Evolutionary conservation across 2,797 vertebrate species (phyloP).

Genomic region (Notoglanidium macrostoma): DNA sequence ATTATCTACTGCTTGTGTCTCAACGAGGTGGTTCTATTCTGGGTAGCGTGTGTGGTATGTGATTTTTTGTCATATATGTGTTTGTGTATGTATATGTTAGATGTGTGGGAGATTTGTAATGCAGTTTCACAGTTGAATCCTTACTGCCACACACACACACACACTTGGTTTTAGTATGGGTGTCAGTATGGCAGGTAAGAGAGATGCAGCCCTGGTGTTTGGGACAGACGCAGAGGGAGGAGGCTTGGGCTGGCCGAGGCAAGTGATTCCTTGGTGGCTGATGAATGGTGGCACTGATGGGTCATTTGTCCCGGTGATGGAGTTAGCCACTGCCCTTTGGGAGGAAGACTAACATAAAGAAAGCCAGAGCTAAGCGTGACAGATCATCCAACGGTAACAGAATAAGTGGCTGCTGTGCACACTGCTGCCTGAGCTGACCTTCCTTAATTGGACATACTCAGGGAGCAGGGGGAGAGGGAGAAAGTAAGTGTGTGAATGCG

Average conservation of each 20-base stretch:
- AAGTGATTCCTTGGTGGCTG: slow-evolving; percentile 55
- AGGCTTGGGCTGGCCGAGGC: slow-evolving; percentile 38
- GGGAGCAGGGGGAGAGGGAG: slow-evolving; percentile 38
- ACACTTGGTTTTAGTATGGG: not conserved
- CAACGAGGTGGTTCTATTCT: slow-evolving; percentile 55
- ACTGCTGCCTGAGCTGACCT: slow-evolving; percentile 52
- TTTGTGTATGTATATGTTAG: slow-evolving; percentile 40
- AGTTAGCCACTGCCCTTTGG: slow-evolving; percentile 66
- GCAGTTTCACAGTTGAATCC: slow-evolving; percentile 37
- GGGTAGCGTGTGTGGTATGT: slow-evolving; percentile 33
- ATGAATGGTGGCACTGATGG: slow-evolving; percentile 66
- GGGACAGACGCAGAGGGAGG: slow-evolving; percentile 19
- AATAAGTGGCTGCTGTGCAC: slow-evolving; percentile 61
- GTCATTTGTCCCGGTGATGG: slow-evolving; percentile 66
- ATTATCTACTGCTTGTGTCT: slow-evolving; percentile 51
- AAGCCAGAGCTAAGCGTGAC: slow-evolving; percentile 61
- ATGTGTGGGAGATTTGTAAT: slow-evolving; percentile 54
- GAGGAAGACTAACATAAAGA: slow-evolving; percentile 66
- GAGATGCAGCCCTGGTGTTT: slow-evolving; percentile 25
- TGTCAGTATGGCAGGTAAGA: slow-evolving; percentile 23
- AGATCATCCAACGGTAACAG: slow-evolving; percentile 60
- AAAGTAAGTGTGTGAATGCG: not conserved
- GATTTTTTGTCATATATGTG: slow-evolving; percentile 40
- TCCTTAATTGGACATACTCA: slow-evolving; percentile 61
- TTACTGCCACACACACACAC: slow-evolving; percentile 29